phyloP scores from a whole-genome alignment of 2,888 invertebrate genomes.

The Sicus ferrugineus region DNA sequence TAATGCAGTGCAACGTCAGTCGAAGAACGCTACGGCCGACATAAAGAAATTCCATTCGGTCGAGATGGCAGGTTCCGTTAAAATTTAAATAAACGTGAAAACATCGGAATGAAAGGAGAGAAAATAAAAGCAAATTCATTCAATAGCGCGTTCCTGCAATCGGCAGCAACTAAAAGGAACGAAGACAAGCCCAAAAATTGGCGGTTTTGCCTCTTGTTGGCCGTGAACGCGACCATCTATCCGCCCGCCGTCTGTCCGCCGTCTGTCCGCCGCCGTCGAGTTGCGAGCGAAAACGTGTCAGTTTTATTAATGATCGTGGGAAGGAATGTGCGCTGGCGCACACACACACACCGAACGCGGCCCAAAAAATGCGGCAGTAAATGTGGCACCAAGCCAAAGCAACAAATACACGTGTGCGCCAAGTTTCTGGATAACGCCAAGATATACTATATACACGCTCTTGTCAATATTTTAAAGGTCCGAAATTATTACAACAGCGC shows the following conservation, averaged over 20 bases:
- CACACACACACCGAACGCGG: neutral
- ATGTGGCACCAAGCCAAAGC: conserved; percentile 21
- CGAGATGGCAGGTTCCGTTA: too few relatives aligned
- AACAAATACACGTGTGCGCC: neutral
- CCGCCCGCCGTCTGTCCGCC: neutral
- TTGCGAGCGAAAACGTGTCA: conserved; percentile 60
- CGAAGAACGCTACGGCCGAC: too few relatives aligned
- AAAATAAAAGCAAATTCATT: too few relatives aligned
- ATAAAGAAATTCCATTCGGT: too few relatives aligned
- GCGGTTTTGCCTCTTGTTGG: too few relatives aligned
- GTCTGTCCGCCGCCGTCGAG: conserved; percentile 43
- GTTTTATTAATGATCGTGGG: conserved; percentile 63
- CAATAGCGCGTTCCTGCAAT: too few relatives aligned
- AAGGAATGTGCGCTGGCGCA: conserved; percentile 47
- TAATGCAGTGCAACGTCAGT: too few relatives aligned
- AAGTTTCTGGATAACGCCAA: neutral
- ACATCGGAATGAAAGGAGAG: too few relatives aligned
- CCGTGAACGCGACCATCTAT: too few relatives aligned
- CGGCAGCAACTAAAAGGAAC: too few relatives aligned
- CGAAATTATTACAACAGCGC: conserved; percentile 28
- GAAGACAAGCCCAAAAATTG: too few relatives aligned
- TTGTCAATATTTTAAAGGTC: conserved; percentile 37
- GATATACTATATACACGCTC: conserved; percentile 35
- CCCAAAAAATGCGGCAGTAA: conserved; percentile 23
- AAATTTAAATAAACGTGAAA: too few relatives aligned